Evolutionary conservation across 1,140 invertebrate species (phyloP).

Genomic region (Cheumatopsyche charites): DNA sequence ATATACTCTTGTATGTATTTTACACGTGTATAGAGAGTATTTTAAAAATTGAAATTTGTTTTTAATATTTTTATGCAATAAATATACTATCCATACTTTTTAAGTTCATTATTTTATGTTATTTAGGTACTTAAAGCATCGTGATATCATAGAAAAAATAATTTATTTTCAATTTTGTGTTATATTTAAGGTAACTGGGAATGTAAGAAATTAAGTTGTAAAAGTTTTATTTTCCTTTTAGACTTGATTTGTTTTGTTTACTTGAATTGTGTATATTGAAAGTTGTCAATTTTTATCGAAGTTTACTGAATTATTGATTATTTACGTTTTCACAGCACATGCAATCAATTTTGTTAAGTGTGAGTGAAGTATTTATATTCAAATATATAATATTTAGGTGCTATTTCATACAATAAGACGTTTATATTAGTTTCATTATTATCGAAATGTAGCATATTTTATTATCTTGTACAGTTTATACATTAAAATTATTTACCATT

Average conservation of each 20-base stretch:
- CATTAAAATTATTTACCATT: slow-evolving; percentile 20
- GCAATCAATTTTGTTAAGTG: background rate
- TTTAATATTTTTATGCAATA: slow-evolving; percentile 31
- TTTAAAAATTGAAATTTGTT: slow-evolving; percentile 15
- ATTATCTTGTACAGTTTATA: slow-evolving; percentile 23
- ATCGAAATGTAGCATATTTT: slow-evolving; percentile 1
- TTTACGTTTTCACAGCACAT: background rate
- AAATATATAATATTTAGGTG: slow-evolving; percentile 18
- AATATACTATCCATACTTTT: slow-evolving; percentile 32
- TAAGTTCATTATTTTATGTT: slow-evolving; percentile 44
- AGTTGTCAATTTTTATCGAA: no score
- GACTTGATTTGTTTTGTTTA: background rate
- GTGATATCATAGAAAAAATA: slow-evolving; percentile 36
- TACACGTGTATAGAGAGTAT: no score
- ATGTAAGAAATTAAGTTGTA: slow-evolving; percentile 1
- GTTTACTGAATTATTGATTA: no score
- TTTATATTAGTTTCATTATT: slow-evolving; percentile 14
- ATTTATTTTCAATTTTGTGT: slow-evolving; percentile 36
- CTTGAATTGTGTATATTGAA: background rate
- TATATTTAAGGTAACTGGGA: slow-evolving; percentile 28
- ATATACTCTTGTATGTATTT: no score
- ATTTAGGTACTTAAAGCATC: slow-evolving; percentile 48
- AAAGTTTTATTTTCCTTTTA: slow-evolving; percentile 30
- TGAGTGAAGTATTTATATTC: background rate
- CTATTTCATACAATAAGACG: slow-evolving; percentile 1